Conservation (phyloP, 1,140 invertebrate genomes). For the Anoplolepis gracilipes region DNA sequence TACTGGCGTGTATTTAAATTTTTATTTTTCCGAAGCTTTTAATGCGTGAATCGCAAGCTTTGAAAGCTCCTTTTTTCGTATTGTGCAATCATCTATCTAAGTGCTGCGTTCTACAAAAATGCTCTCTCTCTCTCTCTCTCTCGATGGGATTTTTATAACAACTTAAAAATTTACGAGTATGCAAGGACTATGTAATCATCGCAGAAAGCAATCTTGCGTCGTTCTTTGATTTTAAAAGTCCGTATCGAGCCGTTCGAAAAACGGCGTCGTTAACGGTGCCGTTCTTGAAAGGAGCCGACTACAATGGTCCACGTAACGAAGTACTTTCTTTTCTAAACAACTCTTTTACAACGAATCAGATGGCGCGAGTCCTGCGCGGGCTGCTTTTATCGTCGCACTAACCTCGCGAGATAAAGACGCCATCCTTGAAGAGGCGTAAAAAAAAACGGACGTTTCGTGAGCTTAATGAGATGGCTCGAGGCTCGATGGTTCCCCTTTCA, state of each 20-base stretch:
- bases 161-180: slow-evolving; percentile 29
- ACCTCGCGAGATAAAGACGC: slow-evolving; percentile 57
- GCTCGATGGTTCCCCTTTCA: slow-evolving; percentile 45
- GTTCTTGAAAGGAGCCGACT: slow-evolving; percentile 35
- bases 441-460: slow-evolving; percentile 45
- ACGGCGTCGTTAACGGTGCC: slow-evolving; percentile 47
- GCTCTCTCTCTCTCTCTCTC: too few species aligned
- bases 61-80: neutral
- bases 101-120: neutral
- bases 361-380: slow-evolving; percentile 8
- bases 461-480: slow-evolving; percentile 63
- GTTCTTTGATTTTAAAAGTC: slow-evolving; percentile 34
- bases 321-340: slow-evolving; percentile 59
- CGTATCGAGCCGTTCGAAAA: slow-evolving; percentile 40
- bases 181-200: slow-evolving; percentile 9
- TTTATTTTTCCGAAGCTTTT: neutral
- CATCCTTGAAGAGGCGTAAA: slow-evolving; percentile 38
- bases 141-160: neutral
- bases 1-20: neutral
- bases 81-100: neutral
- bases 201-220: slow-evolving; percentile 39
- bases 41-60: neutral
- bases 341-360: slow-evolving; percentile 48
- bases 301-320: slow-evolving; percentile 55
- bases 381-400: slow-evolving; percentile 65